A percentile compares a stretch with the other conserved stretches of the same genome.
These are phyloP conservation scores for Celastrina argiolus DNA, from an alignment of 2,888 invertebrate species.

Conservation along the genomic window DNA sequence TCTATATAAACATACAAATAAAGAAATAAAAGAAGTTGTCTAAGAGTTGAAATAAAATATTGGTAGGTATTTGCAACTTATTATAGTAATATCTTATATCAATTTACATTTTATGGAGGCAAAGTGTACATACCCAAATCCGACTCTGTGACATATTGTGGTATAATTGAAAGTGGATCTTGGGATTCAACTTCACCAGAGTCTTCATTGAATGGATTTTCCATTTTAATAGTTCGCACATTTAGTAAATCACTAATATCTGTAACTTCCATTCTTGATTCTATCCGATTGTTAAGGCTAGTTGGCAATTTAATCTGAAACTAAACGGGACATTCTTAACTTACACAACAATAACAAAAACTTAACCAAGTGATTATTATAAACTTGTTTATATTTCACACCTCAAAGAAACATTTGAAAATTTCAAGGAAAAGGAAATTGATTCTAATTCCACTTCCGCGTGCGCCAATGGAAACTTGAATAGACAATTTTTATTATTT, in stretches of 20 bases:
- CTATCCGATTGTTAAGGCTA: not conserved
- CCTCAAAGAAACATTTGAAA: slow-evolving; percentile 45
- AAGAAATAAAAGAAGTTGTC: not conserved
- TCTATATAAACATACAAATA: too few species aligned
- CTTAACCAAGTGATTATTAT: not conserved
- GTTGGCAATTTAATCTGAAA: slow-evolving; percentile 8
- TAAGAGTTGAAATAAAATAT: too few species aligned
- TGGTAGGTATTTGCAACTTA: too few species aligned
- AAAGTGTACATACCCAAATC: slow-evolving; percentile 58
- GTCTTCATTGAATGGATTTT: slow-evolving; percentile 54
- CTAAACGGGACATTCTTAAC: not conserved
- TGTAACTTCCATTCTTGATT: slow-evolving; percentile 57
- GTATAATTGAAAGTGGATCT: slow-evolving; percentile 60
- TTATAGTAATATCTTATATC: not conserved
- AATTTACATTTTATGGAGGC: too few species aligned
- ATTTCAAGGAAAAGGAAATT: slow-evolving; percentile 66
- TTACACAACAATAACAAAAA: not conserved
- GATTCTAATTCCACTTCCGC: slow-evolving; percentile 59
- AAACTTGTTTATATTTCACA: slow-evolving; percentile 28
- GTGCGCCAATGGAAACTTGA: slow-evolving; percentile 45
- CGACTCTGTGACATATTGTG: slow-evolving; percentile 68
- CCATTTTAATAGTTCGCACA: slow-evolving; percentile 67
- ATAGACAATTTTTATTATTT: slow-evolving; percentile 6
- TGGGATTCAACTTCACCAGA: slow-evolving; percentile 45
- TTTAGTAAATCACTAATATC: slow-evolving; percentile 65